Percentiles rank a stretch among this genome's conserved stretches.
Evolutionary conservation across 2,797 vertebrate species (phyloP).

Genomic region (Tokudaia muenninki): DNA sequence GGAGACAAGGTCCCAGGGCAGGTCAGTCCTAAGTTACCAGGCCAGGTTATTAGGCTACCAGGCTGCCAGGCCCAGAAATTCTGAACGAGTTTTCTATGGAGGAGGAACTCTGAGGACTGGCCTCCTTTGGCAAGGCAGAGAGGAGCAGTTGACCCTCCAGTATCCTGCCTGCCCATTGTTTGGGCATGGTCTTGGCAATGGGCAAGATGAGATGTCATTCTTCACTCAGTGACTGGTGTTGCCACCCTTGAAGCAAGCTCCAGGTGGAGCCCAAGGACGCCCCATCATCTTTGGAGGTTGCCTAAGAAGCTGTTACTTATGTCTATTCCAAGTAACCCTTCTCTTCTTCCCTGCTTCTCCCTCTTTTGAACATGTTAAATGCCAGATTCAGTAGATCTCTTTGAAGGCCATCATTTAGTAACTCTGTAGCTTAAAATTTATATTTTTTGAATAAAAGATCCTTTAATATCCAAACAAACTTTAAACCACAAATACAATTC

Average conservation of each 20-base stretch:
- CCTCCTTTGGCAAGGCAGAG: neutral
- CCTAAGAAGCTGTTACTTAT: neutral
- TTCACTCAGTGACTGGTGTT: too few species aligned
- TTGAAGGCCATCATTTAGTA: neutral
- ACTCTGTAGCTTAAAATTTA: neutral
- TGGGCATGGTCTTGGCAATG: neutral
- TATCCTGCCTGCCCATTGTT: neutral
- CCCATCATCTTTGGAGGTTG: neutral
- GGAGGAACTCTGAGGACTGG: neutral
- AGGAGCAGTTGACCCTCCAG: neutral
- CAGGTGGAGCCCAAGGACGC: neutral
- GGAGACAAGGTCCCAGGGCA: neutral
- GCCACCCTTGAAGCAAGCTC: too few species aligned
- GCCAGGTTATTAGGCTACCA: neutral
- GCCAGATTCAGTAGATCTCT: neutral
- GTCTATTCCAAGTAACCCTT: neutral
- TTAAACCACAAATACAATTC: neutral
- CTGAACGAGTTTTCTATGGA: neutral
- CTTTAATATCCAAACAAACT: neutral
- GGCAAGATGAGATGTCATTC: neutral
- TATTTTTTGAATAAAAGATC: neutral
- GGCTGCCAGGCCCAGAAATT: neutral
- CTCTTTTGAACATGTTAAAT: neutral
- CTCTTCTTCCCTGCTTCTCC: neutral
- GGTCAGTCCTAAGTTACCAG: neutral